Evolutionary conservation across 1,140 invertebrate genomes (phyloP), one percentile per base, ranked within the genome.

Genomic region (Aphelenchoides avenae): DNA sequence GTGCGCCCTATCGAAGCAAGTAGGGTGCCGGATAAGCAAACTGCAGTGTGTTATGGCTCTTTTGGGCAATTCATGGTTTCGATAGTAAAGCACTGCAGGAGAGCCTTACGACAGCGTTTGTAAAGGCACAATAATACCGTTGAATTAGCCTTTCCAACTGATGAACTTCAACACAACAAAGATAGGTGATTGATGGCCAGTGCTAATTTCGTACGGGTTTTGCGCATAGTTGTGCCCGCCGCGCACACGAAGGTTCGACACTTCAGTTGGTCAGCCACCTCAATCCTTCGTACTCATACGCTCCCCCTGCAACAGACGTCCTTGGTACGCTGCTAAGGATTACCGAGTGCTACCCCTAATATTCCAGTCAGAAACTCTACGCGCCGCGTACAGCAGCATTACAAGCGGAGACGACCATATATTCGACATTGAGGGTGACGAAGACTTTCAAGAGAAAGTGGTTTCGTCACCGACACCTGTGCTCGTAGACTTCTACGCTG

Each of bases 401-500:
- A 29, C 26, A 20, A 61, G 56, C 24, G 7, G 29, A 7, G 5
- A n/a, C 55, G 9, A 7, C 15, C 11, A 30, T 1, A 44, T 62
- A 0, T 59, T 59, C 22, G 26, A 37, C 18, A 11, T 59, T 7
- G 36, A 15, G 15, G 39, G 36, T 13, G 57, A 59, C 9, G 43
- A 59, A 11, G 57, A 61, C 1, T 64, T 59, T 49, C 33, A 61
- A 24, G 43, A 59, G 31, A 13, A 7, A 18, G 56, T 53, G n/a
- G 48, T 51, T 3, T 22, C 40, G 20, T 52, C 48, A 15, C 22
- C 24, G 15, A 46, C 51, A 4, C 48, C 48, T n/a, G 48, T 51
- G n/a, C 48, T 51, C 26, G 53, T 11, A 48, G 13, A 1, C 47
- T 11, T 3, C 13, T 48, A 7, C 7, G 26, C 9, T 31, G 47